These are phyloP conservation scores for Drosophila tani DNA, from an alignment of 1,140 invertebrate genomes.

Conservation along the genomic window DNA sequence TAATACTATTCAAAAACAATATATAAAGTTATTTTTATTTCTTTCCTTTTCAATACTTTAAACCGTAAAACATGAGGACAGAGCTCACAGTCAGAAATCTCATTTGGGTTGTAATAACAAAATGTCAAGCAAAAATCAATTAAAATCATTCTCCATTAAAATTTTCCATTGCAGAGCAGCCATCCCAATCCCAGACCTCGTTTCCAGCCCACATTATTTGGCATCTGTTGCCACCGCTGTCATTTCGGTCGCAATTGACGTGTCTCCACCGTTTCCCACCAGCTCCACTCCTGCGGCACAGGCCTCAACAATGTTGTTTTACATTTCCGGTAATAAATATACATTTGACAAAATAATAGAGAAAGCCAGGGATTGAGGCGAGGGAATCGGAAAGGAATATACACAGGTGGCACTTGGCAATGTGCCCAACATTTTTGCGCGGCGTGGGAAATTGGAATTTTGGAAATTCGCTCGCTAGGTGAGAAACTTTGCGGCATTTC, in stretches of 20 bases:
- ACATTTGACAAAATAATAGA: slow-evolving; percentile 78
- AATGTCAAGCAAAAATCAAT: slow-evolving; percentile 72
- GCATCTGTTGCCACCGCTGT: slow-evolving; percentile 71
- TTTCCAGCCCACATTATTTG: slow-evolving; percentile 38
- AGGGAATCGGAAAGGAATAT: background rate
- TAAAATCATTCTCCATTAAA: slow-evolving; percentile 74
- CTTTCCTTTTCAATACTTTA: slow-evolving; percentile 15
- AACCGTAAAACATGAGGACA: slow-evolving; percentile 7
- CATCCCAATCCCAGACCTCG: background rate
- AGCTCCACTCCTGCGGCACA: background rate
- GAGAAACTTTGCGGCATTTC: slow-evolving; percentile 81
- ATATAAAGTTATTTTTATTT: background rate
- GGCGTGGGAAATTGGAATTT: slow-evolving; percentile 77
- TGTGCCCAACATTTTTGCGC: slow-evolving; percentile 59
- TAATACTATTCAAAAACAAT: slow-evolving; percentile 1
- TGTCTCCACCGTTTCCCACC: background rate
- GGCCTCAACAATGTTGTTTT: slow-evolving; percentile 67
- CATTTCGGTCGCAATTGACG: slow-evolving; percentile 59
- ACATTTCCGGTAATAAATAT: slow-evolving; percentile 82
- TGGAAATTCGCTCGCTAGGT: slow-evolving; percentile 62
- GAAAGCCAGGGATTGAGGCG: background rate
- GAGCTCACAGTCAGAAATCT: slow-evolving; percentile 43
- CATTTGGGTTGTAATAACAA: slow-evolving; percentile 74
- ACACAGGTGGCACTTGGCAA: slow-evolving; percentile 58
- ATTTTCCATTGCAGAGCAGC: slow-evolving; percentile 47